Base-by-base conservation (phyloP, 2,888 invertebrate genomes). In the Drosophila longiperda region DNA sequence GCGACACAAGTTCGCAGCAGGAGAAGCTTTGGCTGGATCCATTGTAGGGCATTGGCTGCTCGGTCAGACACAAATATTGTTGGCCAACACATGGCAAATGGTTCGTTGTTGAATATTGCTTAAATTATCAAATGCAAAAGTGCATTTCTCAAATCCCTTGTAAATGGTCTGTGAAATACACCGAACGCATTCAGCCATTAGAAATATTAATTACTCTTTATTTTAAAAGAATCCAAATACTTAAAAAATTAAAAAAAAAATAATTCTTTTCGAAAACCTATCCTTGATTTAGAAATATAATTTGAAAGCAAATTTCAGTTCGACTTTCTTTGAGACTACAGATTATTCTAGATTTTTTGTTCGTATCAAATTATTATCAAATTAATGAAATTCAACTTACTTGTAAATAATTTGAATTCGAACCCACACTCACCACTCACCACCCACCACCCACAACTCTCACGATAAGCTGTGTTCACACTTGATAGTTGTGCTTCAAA, bases 1-100 rank as follows among this genome's bases (percentile, higher is more conserved):
- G 11, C 29, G 20, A 36, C 50, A 60, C 29, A 29, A 38, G 29
- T 38, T 29, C 38, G 11, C n/a, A 38, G 40, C 38, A 17, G 20
- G 33, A 55, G 55, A 12, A 29, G 26, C 23, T 54, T 17, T 36
- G 17, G 6, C 23, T 36, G 34, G 36, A 38, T 38, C 8, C 7
- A 8, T 55, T 55, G 54, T 55, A 67, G 69, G 23, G 38, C 52
- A 52, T 36, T 17, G 34, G 26, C 23, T 26, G 26, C 23, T 59
- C 36, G 26, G 59, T 36, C 26, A 32, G 60, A 23, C 15, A 15
- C 3, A 15, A n/a, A 53, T 70, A 67, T 67, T 49, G 58, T 49
- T 17, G n/a, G 32, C 32, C 58, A 69, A 49, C 48, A 40, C n/a
- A 29, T 36, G 40, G 1, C 69, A 38, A 32, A 49, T 38, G 33